These are phyloP conservation scores for Caenorhabditis doughertyi DNA, from an alignment of 2,888 invertebrate genomes.

Conservation along the genomic window DNA sequence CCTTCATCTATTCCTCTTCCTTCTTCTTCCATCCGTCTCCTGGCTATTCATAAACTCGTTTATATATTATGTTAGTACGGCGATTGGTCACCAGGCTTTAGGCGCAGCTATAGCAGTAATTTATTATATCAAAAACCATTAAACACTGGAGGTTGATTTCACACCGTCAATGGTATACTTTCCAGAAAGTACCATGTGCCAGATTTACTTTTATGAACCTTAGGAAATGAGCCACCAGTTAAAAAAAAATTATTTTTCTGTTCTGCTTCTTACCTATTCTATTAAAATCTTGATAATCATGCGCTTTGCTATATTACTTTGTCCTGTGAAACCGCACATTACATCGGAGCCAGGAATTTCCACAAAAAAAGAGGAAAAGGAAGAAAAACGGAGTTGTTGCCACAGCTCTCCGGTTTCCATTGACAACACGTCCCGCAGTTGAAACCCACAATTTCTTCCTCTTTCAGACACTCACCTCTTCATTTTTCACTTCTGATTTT, in stretches of 20 bases:
- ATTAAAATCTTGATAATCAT: neutral
- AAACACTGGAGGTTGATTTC: neutral
- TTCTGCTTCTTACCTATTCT: neutral
- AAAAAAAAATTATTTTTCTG: no score
- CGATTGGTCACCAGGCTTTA: slow-evolving; percentile 21
- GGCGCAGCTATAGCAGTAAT: slow-evolving; percentile 36
- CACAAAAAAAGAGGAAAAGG: neutral
- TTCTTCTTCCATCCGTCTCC: slow-evolving; percentile 35
- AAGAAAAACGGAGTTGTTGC: neutral
- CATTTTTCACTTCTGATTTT: neutral
- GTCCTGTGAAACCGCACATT: slow-evolving; percentile 17
- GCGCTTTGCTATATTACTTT: neutral
- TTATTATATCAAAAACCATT: slow-evolving; percentile 23
- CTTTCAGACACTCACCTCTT: neutral
- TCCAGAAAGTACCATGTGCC: no score
- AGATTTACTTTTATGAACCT: no score
- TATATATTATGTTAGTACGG: slow-evolving; percentile 50
- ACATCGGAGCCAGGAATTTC: slow-evolving; percentile 1
- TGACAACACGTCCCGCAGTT: slow-evolving; percentile 36
- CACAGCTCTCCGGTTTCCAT: slow-evolving; percentile 25
- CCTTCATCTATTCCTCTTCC: slow-evolving; percentile 45
- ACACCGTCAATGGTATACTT: neutral
- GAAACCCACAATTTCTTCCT: slow-evolving; percentile 16
- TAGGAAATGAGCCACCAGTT: neutral
- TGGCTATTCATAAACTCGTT: slow-evolving; percentile 53